Percentiles rank a stretch among this genome's conserved stretches.
These are phyloP conservation scores for Zaprionus camerounensis DNA, from an alignment of 1,140 invertebrate species.

Conservation along the genomic window DNA sequence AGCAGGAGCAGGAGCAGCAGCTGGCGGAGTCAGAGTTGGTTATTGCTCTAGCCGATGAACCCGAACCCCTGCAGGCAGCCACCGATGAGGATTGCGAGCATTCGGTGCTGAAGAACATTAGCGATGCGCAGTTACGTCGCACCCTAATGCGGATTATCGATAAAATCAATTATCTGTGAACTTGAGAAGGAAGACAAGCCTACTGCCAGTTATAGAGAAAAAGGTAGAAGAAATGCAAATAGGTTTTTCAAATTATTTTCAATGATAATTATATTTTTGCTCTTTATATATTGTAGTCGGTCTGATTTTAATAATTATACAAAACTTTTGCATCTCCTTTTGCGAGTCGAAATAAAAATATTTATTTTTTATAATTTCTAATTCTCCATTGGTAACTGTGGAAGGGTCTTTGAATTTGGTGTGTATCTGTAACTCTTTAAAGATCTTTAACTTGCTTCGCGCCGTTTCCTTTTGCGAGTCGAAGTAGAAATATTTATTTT, in stretches of 20 bases:
- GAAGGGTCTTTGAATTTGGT: not conserved
- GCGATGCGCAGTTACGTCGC: not conserved
- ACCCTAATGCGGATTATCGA: slow-evolving; percentile 1
- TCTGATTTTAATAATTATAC: not conserved
- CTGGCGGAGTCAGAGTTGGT: too few species aligned
- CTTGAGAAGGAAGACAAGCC: not conserved
- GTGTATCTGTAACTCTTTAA: not conserved
- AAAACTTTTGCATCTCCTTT: not conserved
- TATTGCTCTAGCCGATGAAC: not conserved
- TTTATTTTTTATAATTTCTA: not conserved
- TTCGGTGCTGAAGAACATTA: not conserved
- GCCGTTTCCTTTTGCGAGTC: not conserved
- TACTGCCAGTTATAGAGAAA: too few species aligned
- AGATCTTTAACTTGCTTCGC: not conserved
- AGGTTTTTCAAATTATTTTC: too few species aligned
- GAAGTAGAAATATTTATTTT: not conserved
- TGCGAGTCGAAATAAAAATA: not conserved
- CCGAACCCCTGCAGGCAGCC: not conserved
- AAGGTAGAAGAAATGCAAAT: too few species aligned
- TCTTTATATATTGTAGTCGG: too few species aligned
- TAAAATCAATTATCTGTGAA: slow-evolving; percentile 14
- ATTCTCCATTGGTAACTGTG: not conserved
- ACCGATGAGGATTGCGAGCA: not conserved
- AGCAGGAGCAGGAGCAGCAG: not conserved
- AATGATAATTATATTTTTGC: too few species aligned